Base-by-base conservation (phyloP, 2,113 vertebrate species). In the Nothoprocta pentlandii region DNA sequence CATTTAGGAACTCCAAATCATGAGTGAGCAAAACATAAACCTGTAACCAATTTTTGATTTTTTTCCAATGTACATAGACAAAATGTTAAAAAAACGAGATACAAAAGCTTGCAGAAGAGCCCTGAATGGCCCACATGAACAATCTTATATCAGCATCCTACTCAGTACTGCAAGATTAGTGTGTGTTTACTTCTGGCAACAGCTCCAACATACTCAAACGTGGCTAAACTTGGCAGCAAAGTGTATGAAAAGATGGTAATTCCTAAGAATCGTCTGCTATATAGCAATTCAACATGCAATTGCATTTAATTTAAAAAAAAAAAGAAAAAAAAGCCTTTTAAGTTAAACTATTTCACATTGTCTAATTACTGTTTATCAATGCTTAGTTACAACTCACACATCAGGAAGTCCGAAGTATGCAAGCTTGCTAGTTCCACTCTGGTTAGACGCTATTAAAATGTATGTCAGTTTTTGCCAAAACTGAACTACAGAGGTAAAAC, bases 361-460 rank as follows among this genome's bases (percentile, higher is more conserved):
- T 39, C 77, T 85, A 84, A 81, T 92, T 67, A 62, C 4, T 51
- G 7, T 39, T 94, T 74, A 61, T 69, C 53, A 73, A 49, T 26
- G 15, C 69, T 89, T 89, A 82, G 92, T 85, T 80, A 91, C 69
- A 62, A 70, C 53, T 58, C 90, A 82, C 83, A 59, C 21, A 46
- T 71, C 51, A 93, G 42, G 16, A 88, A 68, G 95, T 76, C 4
- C 85, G 42, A 44, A 28, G 34, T 74, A 53, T 67, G 89, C 84
- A 42, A 36, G 41, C 85, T 54, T 88, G 70, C 59, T 26, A 81
- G 69, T 66, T 56, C 34, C 0, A 1, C 23, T 70, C 30, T 28
- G 30, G 9, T 17, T 41, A 49, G 76, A 36, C 6, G 12, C 5
- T 22, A 16, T 53, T 64, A 88, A 49, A 83, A 26, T 30, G 22